A percentile compares a stretch with the other conserved stretches of the same genome.
These are phyloP conservation scores for Heterohyrax brucei DNA, from an alignment of 2,797 vertebrate genomes.

Conservation along the genomic window DNA sequence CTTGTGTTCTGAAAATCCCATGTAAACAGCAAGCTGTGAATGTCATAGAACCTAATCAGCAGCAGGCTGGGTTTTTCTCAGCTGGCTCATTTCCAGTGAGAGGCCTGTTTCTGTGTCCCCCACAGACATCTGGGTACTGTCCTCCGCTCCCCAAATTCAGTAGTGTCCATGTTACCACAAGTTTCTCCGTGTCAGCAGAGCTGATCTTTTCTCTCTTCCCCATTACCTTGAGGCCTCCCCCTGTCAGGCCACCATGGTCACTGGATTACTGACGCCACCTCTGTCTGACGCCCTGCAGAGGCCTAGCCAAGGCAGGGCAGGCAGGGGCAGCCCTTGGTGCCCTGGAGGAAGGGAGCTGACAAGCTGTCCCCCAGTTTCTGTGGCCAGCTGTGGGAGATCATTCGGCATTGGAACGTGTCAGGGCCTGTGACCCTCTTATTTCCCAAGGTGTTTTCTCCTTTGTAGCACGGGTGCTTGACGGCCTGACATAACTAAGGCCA, in stretches of 20 bases:
- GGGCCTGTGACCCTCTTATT: no score
- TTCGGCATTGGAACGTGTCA: no score
- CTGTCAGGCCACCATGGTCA: no score
- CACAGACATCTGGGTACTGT: neutral
- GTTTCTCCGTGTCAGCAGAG: neutral
- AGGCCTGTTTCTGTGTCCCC: neutral
- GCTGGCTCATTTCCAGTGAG: neutral
- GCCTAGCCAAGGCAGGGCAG: no score
- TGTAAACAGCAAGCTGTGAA: neutral
- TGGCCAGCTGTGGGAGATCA: no score
- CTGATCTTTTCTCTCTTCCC: neutral
- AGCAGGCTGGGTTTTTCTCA: neutral
- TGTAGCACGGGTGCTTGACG: no score
- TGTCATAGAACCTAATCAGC: neutral
- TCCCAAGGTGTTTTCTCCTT: no score
- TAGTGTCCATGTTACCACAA: neutral
- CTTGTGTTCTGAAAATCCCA: neutral
- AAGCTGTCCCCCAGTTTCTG: no score
- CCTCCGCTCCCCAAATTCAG: neutral
- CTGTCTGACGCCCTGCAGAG: no score
- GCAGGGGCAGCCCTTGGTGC: no score
- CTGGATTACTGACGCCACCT: neutral
- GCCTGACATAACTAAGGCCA: no score
- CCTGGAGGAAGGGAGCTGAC: no score
- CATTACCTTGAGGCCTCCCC: neutral